Evolutionary conservation across 2,113 vertebrate species (phyloP).

Genomic region (Rhinogobius similis): DNA sequence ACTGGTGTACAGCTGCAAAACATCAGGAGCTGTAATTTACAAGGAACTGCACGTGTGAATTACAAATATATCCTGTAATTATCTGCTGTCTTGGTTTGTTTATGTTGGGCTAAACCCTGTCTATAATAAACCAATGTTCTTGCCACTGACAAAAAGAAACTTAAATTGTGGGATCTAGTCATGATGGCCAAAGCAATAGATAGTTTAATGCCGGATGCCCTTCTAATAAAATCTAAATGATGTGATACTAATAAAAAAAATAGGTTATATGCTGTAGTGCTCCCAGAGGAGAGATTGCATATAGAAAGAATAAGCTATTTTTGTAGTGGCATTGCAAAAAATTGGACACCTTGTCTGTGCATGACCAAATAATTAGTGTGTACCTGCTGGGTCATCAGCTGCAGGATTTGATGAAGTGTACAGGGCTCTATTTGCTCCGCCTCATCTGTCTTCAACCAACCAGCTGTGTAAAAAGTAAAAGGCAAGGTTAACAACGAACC

Average conservation of each 20-base stretch:
- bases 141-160: background rate
- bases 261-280: background rate
- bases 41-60: constrained; percentile 41
- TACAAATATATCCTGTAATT: constrained; percentile 29
- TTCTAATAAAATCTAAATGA: background rate
- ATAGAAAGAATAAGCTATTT: constrained; percentile 2
- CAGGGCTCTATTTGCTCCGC: constrained; percentile 8
- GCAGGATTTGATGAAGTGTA: constrained; percentile 17
- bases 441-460: constrained; percentile 17
- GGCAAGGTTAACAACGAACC: constrained; percentile 25
- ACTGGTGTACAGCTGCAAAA: constrained; percentile 48
- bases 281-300: background rate
- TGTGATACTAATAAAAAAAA: too few relatives aligned
- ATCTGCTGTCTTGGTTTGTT: constrained; percentile 17
- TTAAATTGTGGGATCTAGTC: too few relatives aligned
- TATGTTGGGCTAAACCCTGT: constrained; percentile 19
- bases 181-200: background rate
- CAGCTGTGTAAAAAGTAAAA: constrained; percentile 10
- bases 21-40: constrained; percentile 27
- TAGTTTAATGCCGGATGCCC: background rate
- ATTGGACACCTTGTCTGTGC: constrained; percentile 6
- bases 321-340: background rate
- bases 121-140: constrained; percentile 3
- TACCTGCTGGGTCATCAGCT: constrained; percentile 29
- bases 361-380: constrained; percentile 4